These are phyloP conservation scores for Cecidostiba fungosa DNA, from an alignment of 2,888 invertebrate genomes.

Conservation along the genomic window DNA sequence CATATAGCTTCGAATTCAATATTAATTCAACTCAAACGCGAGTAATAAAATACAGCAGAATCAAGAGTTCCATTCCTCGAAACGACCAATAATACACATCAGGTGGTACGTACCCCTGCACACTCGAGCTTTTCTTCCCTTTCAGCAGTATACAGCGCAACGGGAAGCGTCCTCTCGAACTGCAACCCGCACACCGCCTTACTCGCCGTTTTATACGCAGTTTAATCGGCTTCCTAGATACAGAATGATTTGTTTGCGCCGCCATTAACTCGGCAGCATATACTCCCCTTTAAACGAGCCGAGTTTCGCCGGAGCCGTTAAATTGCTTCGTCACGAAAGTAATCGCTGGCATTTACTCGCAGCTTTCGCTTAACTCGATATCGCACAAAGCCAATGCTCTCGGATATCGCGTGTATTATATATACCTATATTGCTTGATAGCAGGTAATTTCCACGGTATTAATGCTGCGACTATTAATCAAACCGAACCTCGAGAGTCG, in stretches of 20 bases:
- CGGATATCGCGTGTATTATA: neutral
- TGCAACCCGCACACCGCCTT: neutral
- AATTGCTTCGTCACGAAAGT: conserved; percentile 67
- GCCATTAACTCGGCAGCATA: conserved; percentile 27
- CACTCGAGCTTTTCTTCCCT: conserved; percentile 11
- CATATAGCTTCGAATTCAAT: too few relatives aligned
- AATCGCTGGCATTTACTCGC: conserved; percentile 67
- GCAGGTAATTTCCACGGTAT: too few relatives aligned
- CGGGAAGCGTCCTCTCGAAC: neutral
- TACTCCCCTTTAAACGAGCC: neutral
- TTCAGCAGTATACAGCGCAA: neutral
- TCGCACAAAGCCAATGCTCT: conserved; percentile 33
- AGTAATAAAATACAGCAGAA: too few relatives aligned
- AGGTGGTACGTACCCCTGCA: neutral
- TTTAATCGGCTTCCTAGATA: conserved; percentile 12
- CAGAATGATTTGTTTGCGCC: conserved; percentile 56
- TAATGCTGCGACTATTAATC: conserved; percentile 39
- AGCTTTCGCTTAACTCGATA: conserved; percentile 64
- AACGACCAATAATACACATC: neutral
- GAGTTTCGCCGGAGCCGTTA: neutral
- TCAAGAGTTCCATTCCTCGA: neutral
- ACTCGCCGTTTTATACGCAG: neutral
- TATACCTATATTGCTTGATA: neutral
- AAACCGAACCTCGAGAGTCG: neutral
- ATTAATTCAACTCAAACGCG: too few relatives aligned